These are phyloP conservation scores for Sinonovacula constricta DNA, from an alignment of 1,140 invertebrate genomes.

Conservation along the genomic window DNA sequence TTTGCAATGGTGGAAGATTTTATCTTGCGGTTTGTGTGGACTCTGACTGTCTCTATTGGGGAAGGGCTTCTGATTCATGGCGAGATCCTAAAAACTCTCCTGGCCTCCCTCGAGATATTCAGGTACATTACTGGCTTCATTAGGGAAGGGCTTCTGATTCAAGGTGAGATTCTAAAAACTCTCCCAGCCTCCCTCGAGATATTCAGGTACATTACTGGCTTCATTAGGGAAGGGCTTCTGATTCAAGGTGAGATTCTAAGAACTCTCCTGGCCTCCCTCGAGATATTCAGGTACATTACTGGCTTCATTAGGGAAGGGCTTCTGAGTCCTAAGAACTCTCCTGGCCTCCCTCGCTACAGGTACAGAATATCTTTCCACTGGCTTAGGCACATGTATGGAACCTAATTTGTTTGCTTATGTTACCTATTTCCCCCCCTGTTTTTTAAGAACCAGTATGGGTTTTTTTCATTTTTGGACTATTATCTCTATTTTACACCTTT, in stretches of 20 bases:
- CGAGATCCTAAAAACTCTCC: constrained; percentile 93
- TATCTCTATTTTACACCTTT: too few species aligned
- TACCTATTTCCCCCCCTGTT: too few species aligned
- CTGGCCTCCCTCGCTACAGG: too few species aligned
- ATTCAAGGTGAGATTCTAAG: constrained; percentile 89
- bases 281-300: constrained; percentile 97
- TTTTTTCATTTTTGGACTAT: too few species aligned
- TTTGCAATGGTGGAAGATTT: constrained; percentile 98
- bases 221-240: constrained; percentile 90
- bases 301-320: too few species aligned
- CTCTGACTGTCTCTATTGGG: constrained; percentile 87
- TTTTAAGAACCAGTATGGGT: too few species aligned
- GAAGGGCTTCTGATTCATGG: constrained; percentile 87
- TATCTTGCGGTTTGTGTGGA: constrained; percentile 95
- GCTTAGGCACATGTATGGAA: too few species aligned
- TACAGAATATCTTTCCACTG: too few species aligned
- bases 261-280: constrained; percentile 92
- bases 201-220: constrained; percentile 90
- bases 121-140: constrained; percentile 90
- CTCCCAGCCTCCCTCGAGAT: constrained; percentile 96
- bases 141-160: constrained; percentile 87
- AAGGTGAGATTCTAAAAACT: constrained; percentile 91
- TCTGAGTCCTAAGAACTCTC: too few species aligned
- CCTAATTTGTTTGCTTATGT: too few species aligned
- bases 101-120: constrained; percentile 96